Evolutionary conservation across 2,113 vertebrate genomes (phyloP).

Genomic region (Burhinus bistriatus): DNA sequence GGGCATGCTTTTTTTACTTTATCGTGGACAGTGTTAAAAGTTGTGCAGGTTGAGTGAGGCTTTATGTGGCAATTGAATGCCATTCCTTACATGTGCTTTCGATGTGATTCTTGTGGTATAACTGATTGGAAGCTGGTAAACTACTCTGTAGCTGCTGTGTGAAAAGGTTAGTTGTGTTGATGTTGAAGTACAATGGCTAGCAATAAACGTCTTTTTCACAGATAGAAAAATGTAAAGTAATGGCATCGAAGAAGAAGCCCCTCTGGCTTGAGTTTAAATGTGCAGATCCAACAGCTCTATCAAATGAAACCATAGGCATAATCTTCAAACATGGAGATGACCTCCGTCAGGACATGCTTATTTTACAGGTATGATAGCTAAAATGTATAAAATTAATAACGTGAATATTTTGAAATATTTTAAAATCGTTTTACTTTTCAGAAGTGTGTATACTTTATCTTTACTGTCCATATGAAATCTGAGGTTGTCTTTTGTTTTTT

Average conservation of each 20-base stretch:
- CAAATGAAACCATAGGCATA: constrained; percentile 93
- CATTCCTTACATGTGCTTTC: not conserved
- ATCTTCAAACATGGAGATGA: constrained; percentile 99
- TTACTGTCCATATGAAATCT: not conserved
- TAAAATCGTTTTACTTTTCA: not conserved
- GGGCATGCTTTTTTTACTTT: not conserved
- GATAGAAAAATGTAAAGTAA: constrained; percentile 98
- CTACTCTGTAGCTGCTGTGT: not conserved
- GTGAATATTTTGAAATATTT: not conserved
- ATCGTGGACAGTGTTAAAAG: not conserved
- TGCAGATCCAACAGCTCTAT: constrained; percentile 90
- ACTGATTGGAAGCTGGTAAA: not conserved
- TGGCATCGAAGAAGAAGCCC: constrained; percentile 99
- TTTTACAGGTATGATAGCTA: constrained; percentile 85
- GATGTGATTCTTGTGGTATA: not conserved
- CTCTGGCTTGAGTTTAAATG: constrained; percentile 97
- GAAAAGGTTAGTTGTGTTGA: not conserved
- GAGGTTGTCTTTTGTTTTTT: not conserved
- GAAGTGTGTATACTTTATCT: not conserved
- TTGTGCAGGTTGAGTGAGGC: not conserved
- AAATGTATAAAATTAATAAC: not conserved
- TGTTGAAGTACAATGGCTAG: not conserved
- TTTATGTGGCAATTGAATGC: not conserved
- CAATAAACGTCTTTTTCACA: constrained; percentile 48
- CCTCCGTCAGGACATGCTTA: constrained; percentile 97